Conservation (phyloP, 2,113 vertebrate genomes). For the Lampris incognitus region DNA sequence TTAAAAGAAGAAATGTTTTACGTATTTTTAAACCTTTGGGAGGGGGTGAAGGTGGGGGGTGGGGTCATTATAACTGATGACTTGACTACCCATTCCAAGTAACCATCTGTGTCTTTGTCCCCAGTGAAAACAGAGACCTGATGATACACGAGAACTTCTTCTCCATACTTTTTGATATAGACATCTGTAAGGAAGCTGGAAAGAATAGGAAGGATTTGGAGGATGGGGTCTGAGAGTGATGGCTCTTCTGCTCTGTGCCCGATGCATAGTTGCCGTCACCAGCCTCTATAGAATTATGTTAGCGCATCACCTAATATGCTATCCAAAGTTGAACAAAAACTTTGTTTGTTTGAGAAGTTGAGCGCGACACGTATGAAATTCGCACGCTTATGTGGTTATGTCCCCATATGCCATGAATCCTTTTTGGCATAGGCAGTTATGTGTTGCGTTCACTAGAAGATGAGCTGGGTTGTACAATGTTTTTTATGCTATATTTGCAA, state of each 20-base stretch:
- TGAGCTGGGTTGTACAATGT: constrained; percentile 38
- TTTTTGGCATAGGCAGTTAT: constrained; percentile 11
- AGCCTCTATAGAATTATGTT: too few relatives aligned
- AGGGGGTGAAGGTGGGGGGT: too few relatives aligned
- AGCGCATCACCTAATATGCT: too few relatives aligned
- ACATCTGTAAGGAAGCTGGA: background rate
- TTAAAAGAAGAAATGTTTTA: too few relatives aligned
- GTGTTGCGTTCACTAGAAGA: constrained; percentile 34
- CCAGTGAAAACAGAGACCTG: background rate
- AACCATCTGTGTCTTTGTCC: background rate
- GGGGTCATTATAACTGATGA: background rate
- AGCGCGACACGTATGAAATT: background rate
- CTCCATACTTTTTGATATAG: background rate
- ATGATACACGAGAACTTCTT: background rate
- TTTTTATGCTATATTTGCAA: constrained; percentile 26
- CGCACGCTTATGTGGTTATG: background rate
- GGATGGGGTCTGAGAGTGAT: background rate
- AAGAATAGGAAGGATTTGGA: background rate
- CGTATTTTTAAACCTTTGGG: too few relatives aligned
- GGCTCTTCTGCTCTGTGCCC: constrained; percentile 8
- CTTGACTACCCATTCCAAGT: background rate
- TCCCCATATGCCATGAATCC: constrained; percentile 21
- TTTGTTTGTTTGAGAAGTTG: constrained; percentile 1
- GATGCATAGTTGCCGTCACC: constrained; percentile 11
- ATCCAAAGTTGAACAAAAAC: background rate